Conservation (phyloP, 2,888 invertebrate species). For the Leptinotarsa haldemani region DNA sequence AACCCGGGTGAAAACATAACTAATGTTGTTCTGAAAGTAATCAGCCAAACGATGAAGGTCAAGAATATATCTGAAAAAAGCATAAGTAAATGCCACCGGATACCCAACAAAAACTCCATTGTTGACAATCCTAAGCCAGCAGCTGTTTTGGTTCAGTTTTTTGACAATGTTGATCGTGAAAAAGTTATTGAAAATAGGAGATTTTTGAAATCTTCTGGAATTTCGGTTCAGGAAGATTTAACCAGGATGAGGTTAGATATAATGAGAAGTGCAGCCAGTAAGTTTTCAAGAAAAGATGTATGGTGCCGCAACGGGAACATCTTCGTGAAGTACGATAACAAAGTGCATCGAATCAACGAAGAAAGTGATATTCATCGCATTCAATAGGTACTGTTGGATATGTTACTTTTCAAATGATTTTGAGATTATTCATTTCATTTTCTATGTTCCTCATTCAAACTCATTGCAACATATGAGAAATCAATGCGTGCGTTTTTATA, state of each 20-base stretch:
- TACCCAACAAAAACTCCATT: slow-evolving; percentile 17
- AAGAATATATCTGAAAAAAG: neutral
- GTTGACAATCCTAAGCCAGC: neutral
- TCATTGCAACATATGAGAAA: neutral
- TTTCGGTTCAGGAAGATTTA: slow-evolving; percentile 1
- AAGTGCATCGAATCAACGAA: neutral
- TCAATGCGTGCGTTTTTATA: neutral
- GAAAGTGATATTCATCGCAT: neutral
- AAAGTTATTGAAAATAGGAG: neutral
- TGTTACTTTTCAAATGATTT: neutral
- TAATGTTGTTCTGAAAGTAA: neutral
- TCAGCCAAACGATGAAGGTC: slow-evolving; percentile 13
- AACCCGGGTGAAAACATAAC: slow-evolving; percentile 1
- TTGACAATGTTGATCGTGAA: neutral
- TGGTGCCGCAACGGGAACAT: slow-evolving; percentile 3
- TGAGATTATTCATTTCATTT: too few species aligned
- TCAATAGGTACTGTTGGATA: neutral
- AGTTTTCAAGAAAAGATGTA: neutral
- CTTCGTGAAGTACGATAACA: neutral
- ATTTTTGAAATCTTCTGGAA: neutral
- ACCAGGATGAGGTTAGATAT: neutral
- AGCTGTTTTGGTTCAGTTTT: neutral
- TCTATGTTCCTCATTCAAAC: too few species aligned
- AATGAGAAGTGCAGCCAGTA: neutral
- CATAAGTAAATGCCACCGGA: neutral